Conservation (phyloP, 2,113 vertebrate species). For the Barnardius zonarius region DNA sequence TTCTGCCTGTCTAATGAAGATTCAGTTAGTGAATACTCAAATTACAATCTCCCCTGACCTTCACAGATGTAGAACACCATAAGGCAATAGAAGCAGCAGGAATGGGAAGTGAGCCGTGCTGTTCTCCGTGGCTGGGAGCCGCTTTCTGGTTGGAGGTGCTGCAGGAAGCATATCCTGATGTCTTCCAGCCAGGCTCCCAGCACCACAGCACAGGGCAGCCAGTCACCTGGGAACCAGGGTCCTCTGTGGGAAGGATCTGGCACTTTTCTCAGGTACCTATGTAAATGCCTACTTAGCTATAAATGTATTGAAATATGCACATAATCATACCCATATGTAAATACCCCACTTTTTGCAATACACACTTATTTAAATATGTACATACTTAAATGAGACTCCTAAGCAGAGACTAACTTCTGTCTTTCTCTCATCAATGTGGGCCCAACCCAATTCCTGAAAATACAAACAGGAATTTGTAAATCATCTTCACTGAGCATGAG, state of each 20-base stretch:
- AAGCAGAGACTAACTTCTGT: background rate
- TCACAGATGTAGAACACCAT: background rate
- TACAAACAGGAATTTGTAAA: background rate
- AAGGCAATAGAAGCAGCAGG: background rate
- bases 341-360: background rate
- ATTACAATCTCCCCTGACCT: background rate
- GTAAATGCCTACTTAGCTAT: background rate
- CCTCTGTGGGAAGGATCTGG: background rate
- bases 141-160: accelerated
- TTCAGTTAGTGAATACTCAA: background rate
- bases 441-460: background rate
- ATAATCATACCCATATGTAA: background rate
- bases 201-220: background rate
- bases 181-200: background rate
- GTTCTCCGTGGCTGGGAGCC: background rate
- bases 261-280: background rate
- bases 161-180: background rate
- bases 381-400: background rate
- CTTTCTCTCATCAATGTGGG: background rate
- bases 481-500: background rate
- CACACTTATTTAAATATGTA: background rate
- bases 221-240: background rate
- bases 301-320: background rate
- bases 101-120: background rate
- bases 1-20: background rate